Percentiles rank a stretch among this genome's conserved stretches.
Evolutionary conservation across 2,888 invertebrate species (phyloP).

Genomic region (Chrysodeixis includens): DNA sequence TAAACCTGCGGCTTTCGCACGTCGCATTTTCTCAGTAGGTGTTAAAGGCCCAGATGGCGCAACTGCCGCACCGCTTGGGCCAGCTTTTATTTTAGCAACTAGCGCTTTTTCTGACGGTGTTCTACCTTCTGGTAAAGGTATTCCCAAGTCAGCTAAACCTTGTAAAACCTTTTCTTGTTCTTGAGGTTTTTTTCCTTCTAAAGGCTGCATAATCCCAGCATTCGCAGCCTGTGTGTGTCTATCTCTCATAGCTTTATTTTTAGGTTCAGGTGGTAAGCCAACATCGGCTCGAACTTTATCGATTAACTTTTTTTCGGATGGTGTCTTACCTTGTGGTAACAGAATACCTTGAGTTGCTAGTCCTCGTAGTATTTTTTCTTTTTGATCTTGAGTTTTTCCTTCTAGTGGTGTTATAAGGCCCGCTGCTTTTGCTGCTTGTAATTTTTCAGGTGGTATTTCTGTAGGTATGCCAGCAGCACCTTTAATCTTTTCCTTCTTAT

Average conservation of each 20-base stretch:
- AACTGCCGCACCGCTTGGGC: too few relatives aligned
- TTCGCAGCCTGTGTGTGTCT: conserved; percentile 50
- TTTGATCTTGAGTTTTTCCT: conserved; percentile 47
- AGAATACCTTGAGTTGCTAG: conserved; percentile 48
- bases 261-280: conserved; percentile 38
- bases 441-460: conserved; percentile 33
- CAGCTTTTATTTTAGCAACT: too few relatives aligned
- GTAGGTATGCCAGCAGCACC: conserved; percentile 22
- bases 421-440: conserved; percentile 21
- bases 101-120: conserved; percentile 53
- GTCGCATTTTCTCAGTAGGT: conserved; percentile 23
- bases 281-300: conserved; percentile 20
- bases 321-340: conserved; percentile 54
- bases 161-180: conserved; percentile 57
- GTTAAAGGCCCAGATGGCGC: too few relatives aligned
- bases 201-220: conserved; percentile 55
- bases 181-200: conserved; percentile 53
- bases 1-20: conserved; percentile 34
- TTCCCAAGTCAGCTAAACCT: conserved; percentile 35
- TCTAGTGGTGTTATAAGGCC: conserved; percentile 37
- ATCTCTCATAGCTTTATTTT: conserved; percentile 54
- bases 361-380: conserved; percentile 58
- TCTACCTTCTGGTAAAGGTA: conserved; percentile 51
- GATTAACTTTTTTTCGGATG: conserved; percentile 53
- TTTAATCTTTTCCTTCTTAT: conserved; percentile 22